phyloP scores from a whole-genome alignment of 2,797 vertebrate species.

The Ataeniobius toweri region DNA sequence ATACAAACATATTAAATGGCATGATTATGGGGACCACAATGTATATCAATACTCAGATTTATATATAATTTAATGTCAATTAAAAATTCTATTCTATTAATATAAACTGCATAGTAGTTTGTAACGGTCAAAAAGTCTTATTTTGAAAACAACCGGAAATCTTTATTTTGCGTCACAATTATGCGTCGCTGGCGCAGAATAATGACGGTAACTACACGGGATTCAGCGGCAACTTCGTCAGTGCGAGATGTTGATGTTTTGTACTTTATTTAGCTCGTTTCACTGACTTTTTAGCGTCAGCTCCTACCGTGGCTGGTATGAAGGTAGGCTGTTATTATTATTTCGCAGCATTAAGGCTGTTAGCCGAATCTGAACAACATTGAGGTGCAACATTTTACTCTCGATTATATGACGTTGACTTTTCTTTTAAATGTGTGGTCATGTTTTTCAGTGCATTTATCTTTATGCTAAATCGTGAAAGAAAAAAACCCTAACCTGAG shows the following conservation, averaged over 20 bases:
- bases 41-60: not conserved
- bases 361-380: not conserved
- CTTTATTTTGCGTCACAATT: not conserved
- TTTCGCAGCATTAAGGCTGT: not conserved
- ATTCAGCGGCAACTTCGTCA: constrained; percentile 2
- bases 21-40: not conserved
- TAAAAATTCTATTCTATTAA: not conserved
- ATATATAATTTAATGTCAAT: not conserved
- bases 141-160: constrained; percentile 40
- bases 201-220: constrained; percentile 3
- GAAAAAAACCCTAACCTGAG: not conserved
- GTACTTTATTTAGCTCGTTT: not conserved
- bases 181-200: constrained; percentile 38
- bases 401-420: not conserved
- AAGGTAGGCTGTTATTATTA: constrained; percentile 36
- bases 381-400: not conserved
- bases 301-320: not conserved
- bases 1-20: too few species aligned
- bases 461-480: not conserved
- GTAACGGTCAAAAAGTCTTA: constrained; percentile 10
- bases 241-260: not conserved
- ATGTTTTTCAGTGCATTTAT: too few species aligned
- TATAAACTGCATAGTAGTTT: not conserved
- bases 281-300: not conserved
- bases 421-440: not conserved